These are phyloP conservation scores for Pseudococcus viburni DNA, from an alignment of 2,888 invertebrate genomes.

Conservation along the genomic window DNA sequence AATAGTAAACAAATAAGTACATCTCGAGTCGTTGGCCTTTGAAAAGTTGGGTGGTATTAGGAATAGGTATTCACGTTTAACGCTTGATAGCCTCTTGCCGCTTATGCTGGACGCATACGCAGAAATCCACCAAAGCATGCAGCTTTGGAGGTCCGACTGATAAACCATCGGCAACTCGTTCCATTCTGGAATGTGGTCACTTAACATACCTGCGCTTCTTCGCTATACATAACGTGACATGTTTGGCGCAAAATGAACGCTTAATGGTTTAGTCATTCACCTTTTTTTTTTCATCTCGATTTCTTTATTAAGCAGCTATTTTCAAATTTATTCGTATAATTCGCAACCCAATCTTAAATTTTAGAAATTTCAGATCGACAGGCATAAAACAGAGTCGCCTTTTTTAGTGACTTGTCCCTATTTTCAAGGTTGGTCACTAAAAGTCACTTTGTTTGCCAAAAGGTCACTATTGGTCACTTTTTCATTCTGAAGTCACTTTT, in stretches of 20 bases:
- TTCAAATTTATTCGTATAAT: background rate
- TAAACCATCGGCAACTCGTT: conserved; percentile 61
- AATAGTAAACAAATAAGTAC: background rate
- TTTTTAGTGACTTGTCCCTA: too few species aligned
- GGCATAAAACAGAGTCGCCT: too few species aligned
- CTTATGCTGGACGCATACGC: background rate
- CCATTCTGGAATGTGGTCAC: conserved; percentile 62
- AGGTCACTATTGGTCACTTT: too few species aligned
- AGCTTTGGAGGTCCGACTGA: conserved; percentile 61
- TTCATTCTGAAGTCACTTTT: too few species aligned
- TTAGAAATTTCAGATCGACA: too few species aligned
- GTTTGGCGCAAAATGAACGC: conserved; percentile 47
- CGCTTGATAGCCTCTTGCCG: background rate
- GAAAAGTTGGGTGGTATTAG: conserved; percentile 44
- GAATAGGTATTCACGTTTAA: background rate
- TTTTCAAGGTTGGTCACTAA: too few species aligned
- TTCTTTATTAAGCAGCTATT: background rate
- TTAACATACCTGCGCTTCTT: conserved; percentile 59
- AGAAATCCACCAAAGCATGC: conserved; percentile 36
- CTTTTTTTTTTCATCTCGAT: conserved; percentile 4
- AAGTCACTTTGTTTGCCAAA: too few species aligned
- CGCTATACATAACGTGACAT: conserved; percentile 59
- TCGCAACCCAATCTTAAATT: too few species aligned
- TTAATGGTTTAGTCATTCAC: conserved; percentile 46
- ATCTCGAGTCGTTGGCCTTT: conserved; percentile 37